These are phyloP conservation scores for Dasyornis broadbenti DNA, from an alignment of 2,113 vertebrate genomes.

Conservation along the genomic window DNA sequence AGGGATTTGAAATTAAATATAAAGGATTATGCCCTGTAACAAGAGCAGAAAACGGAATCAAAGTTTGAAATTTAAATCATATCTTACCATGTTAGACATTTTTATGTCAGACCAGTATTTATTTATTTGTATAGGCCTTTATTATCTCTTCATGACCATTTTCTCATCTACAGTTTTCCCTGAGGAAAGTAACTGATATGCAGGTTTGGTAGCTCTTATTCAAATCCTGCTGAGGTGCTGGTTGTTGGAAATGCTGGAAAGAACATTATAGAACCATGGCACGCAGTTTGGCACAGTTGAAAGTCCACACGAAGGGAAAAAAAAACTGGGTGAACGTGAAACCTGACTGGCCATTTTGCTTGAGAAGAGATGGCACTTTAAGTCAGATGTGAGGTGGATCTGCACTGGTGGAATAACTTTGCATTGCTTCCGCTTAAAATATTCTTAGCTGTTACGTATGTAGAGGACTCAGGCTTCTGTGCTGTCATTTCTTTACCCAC, in stretches of 20 bases:
- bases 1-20: not conserved
- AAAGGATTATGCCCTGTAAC: not conserved
- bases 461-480: not conserved
- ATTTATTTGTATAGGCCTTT: not conserved
- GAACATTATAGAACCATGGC: not conserved
- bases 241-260: not conserved
- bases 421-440: not conserved
- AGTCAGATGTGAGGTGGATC: not conserved
- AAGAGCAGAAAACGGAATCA: not conserved
- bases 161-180: not conserved
- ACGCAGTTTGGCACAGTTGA: not conserved
- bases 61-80: constrained; percentile 11
- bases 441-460: not conserved
- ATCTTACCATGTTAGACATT: not conserved
- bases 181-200: not conserved
- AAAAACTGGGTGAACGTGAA: not conserved
- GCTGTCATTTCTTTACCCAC: not conserved
- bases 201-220: not conserved
- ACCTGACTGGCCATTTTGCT: not conserved
- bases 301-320: not conserved
- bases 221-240: not conserved
- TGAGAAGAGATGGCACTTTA: not conserved
- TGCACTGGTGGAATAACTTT: not conserved
- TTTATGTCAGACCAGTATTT: not conserved
- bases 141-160: not conserved